Percentiles rank a stretch among this genome's conserved stretches.
Evolutionary conservation across 2,113 vertebrate species (phyloP).

Genomic region (Nibea albiflora): DNA sequence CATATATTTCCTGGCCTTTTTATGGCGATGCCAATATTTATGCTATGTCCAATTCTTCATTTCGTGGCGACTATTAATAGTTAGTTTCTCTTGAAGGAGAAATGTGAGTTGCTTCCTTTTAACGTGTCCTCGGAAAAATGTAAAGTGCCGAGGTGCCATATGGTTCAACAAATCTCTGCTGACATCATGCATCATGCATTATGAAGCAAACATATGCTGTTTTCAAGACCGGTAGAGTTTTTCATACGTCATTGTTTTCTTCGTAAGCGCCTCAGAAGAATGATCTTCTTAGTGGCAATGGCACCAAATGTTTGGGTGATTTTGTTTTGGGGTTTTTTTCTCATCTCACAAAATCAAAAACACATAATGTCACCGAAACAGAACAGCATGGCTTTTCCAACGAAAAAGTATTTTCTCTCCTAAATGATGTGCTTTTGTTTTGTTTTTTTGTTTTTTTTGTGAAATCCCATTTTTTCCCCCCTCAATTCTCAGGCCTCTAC

Average conservation of each 20-base stretch:
- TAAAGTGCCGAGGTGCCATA: conserved; percentile 69
- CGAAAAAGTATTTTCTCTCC: conserved; percentile 22
- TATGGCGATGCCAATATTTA: conserved; percentile 32
- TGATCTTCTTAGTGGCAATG: conserved; percentile 9
- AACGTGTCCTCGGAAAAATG: conserved; percentile 55
- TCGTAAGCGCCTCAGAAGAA: conserved; percentile 46
- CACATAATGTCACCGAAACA: conserved; percentile 1
- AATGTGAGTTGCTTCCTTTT: conserved; percentile 37
- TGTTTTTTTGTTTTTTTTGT: conserved; percentile 13
- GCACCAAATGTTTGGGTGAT: conserved; percentile 6
- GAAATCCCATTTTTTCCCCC: conserved; percentile 5
- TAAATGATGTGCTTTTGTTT: neutral
- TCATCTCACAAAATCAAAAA: conserved; percentile 17
- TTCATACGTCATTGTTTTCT: conserved; percentile 49
- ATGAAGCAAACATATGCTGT: conserved; percentile 81
- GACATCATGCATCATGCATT: conserved; percentile 76
- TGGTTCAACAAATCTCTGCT: conserved; percentile 74
- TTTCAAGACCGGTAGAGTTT: conserved; percentile 60
- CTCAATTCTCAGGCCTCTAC: conserved; percentile 41
- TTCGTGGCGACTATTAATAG: conserved; percentile 18
- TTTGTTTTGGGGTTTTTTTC: neutral
- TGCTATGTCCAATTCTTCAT: conserved; percentile 30
- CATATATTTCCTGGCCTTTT: conserved; percentile 10
- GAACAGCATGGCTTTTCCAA: neutral
- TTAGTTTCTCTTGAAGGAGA: conserved; percentile 46